A percentile compares a stretch with the other conserved stretches of the same genome.
Conservation (phyloP, 2,113 vertebrate genomes). For the Hylia prasina region DNA sequence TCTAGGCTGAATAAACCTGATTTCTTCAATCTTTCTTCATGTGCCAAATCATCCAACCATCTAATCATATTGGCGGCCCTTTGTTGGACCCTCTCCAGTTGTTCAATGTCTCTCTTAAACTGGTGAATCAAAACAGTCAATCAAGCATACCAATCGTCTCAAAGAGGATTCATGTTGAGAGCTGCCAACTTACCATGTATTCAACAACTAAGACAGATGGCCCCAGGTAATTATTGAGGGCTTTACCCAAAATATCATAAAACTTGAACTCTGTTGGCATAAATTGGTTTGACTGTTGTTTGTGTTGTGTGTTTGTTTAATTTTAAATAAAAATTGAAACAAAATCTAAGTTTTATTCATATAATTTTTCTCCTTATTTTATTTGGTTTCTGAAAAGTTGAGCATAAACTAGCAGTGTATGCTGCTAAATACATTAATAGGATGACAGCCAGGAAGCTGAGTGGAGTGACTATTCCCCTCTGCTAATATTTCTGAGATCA, state of each 20-base stretch:
- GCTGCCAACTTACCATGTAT: neutral
- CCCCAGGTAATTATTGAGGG: neutral
- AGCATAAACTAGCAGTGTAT: neutral
- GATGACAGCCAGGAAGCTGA: neutral
- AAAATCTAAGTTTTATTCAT: neutral
- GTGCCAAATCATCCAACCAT: neutral
- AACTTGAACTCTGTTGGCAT: neutral
- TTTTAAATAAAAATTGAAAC: neutral
- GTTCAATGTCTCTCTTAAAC: neutral
- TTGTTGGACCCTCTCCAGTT: neutral
- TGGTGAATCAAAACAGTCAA: neutral
- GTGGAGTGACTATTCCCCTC: rapidly evolving
- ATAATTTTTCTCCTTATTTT: neutral
- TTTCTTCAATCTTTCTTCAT: neutral
- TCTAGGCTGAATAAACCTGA: neutral
- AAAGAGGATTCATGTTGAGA: neutral
- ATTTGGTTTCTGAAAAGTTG: neutral
- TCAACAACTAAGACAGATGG: neutral
- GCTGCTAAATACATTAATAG: neutral
- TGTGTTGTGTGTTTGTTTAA: neutral
- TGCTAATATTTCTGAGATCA: neutral
- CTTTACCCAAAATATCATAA: neutral
- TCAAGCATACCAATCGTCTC: neutral
- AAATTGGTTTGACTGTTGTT: neutral
- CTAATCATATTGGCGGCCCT: neutral